Evolutionary conservation across 2,888 invertebrate genomes (phyloP).

Genomic region (Baronia brevicornis): DNA sequence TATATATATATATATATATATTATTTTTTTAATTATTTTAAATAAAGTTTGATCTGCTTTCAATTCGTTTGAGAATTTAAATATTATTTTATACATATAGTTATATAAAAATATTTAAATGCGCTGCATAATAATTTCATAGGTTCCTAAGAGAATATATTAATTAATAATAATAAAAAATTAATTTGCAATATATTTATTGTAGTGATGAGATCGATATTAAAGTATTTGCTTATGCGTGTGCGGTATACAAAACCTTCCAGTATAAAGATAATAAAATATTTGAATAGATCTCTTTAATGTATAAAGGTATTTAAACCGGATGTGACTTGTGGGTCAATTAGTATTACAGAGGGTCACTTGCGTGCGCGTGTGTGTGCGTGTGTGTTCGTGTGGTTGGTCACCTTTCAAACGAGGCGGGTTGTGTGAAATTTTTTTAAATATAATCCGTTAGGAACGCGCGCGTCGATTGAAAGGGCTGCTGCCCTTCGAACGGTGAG

Average conservation of each 20-base stretch:
- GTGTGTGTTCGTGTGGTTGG: too few species aligned
- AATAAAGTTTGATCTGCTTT: too few species aligned
- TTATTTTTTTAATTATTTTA: too few species aligned
- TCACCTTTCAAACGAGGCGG: too few species aligned
- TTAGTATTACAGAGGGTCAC: constrained; percentile 42
- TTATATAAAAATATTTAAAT: background rate
- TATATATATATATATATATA: too few species aligned
- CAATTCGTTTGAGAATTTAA: too few species aligned
- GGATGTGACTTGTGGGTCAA: constrained; percentile 67
- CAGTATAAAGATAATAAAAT: constrained; percentile 48
- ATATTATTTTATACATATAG: too few species aligned
- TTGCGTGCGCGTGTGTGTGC: too few species aligned
- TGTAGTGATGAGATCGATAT: constrained; percentile 1
- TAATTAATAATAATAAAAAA: too few species aligned
- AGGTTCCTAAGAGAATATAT: constrained; percentile 10
- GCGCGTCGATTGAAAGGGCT: background rate
- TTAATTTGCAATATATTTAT: constrained; percentile 11
- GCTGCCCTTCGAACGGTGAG: background rate
- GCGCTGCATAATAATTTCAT: constrained; percentile 8
- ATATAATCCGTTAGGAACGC: background rate
- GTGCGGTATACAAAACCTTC: constrained; percentile 43
- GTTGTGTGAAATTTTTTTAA: constrained; percentile 6
- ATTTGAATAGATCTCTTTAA: constrained; percentile 21
- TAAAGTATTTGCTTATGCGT: constrained; percentile 13
- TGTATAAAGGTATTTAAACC: constrained; percentile 28